Percentiles rank a stretch among this genome's conserved stretches.
Conservation (phyloP, 1,140 invertebrate genomes). For the Coenobita brevimanus region DNA sequence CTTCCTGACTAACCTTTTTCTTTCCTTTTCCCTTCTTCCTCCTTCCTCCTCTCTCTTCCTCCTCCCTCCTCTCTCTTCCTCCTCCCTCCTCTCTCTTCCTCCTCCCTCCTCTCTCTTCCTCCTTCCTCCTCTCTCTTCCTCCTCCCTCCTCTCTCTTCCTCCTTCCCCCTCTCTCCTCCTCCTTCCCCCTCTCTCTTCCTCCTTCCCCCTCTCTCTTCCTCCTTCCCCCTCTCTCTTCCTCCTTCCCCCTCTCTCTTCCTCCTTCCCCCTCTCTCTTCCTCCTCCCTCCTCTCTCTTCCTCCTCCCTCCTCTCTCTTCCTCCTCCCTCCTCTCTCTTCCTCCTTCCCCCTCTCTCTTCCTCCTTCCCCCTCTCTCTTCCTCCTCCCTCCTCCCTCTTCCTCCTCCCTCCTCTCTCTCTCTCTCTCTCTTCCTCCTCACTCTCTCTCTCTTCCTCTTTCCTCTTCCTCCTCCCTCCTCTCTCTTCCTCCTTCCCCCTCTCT, state of each 20-base stretch:
- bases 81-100: no score
- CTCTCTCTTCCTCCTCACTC: neutral
- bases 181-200: neutral
- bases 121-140: no score
- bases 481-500: constrained; percentile 8
- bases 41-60: neutral
- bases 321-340: no score
- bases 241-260: neutral
- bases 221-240: neutral
- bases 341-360: neutral
- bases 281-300: neutral
- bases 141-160: no score
- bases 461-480: neutral
- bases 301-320: neutral
- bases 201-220: no score
- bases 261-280: no score
- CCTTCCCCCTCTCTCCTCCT: no score
- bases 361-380: neutral
- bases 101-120: no score
- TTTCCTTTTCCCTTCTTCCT: neutral
- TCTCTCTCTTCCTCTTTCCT: neutral
- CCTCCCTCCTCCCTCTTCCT: neutral
- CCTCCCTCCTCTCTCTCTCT: neutral
- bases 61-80: neutral
- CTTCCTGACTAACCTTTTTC: neutral